phyloP scores from a whole-genome alignment of 2,888 invertebrate genomes.

The Baronia brevicornis region DNA sequence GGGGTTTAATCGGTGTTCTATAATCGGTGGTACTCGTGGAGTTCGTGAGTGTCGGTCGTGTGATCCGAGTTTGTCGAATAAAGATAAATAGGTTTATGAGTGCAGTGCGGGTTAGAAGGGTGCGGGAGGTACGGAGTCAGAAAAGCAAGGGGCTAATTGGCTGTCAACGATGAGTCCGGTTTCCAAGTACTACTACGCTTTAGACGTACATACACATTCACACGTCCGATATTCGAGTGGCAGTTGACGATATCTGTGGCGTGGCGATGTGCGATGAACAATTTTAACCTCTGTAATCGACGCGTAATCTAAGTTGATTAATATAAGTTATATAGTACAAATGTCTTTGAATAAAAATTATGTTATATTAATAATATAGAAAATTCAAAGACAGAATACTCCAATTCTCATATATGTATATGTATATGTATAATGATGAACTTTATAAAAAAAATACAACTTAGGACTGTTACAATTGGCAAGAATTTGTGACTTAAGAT shows the following conservation, averaged over 20 bases:
- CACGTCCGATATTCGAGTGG: conserved; percentile 13
- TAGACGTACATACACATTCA: conserved; percentile 13
- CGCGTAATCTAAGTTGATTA: no score
- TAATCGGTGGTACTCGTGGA: conserved; percentile 26
- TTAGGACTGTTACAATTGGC: no score
- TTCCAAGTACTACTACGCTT: conserved; percentile 19
- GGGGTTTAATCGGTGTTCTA: conserved; percentile 32
- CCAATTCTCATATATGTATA: no score
- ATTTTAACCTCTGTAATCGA: no score
- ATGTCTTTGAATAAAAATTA: no score
- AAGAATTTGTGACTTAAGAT: no score
- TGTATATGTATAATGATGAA: no score
- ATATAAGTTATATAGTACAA: no score
- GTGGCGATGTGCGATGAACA: no score
- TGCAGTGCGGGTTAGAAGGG: conserved; percentile 44
- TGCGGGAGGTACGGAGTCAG: conserved; percentile 29
- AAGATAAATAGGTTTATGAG: conserved; percentile 60
- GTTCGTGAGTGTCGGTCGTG: conserved; percentile 47
- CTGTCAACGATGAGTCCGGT: conserved; percentile 66
- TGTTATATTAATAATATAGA: no score
- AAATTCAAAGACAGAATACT: no score
- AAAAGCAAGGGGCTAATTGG: conserved; percentile 63
- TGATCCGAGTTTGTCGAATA: conserved; percentile 58
- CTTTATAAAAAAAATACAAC: no score
- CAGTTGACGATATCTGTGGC: conserved; percentile 16